Conservation (phyloP, 2,888 invertebrate genomes). For the Carcina quercana region DNA sequence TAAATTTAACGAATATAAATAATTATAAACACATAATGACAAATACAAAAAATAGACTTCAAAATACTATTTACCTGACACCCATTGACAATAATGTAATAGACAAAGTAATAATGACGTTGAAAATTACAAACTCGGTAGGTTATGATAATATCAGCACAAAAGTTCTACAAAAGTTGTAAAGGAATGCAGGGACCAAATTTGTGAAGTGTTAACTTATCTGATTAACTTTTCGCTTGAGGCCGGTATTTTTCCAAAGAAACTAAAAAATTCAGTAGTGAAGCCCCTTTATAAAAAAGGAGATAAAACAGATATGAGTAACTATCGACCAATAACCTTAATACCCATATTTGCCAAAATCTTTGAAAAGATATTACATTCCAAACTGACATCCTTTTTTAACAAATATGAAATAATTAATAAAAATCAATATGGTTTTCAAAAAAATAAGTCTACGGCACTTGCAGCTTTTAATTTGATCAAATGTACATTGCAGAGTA, state of each 20-base stretch:
- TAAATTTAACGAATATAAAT: not conserved
- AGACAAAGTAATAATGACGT: not conserved
- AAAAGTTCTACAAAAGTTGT: no score
- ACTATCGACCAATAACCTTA: not conserved
- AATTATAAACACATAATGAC: no score
- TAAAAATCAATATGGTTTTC: no score
- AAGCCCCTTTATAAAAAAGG: not conserved
- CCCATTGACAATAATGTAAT: not conserved
- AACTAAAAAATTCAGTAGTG: not conserved
- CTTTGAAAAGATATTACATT: no score
- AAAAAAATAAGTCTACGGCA: no score
- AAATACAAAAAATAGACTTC: not conserved
- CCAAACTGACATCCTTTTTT: no score
- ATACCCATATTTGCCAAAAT: slow-evolving; percentile 7
- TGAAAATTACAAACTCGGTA: not conserved
- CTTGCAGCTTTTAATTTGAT: no score
- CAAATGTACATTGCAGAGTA: no score
- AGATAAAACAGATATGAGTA: not conserved
- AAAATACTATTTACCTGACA: not conserved
- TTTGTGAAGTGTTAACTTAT: not conserved
- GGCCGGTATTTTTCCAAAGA: not conserved
- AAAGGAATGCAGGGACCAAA: not conserved
- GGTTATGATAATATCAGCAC: not conserved
- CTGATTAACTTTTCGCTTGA: not conserved
- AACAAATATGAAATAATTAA: no score